Evolutionary conservation across 2,888 invertebrate genomes (phyloP), one percentile per base, ranked within the genome.

Genomic region (Ethmia dodecea): DNA sequence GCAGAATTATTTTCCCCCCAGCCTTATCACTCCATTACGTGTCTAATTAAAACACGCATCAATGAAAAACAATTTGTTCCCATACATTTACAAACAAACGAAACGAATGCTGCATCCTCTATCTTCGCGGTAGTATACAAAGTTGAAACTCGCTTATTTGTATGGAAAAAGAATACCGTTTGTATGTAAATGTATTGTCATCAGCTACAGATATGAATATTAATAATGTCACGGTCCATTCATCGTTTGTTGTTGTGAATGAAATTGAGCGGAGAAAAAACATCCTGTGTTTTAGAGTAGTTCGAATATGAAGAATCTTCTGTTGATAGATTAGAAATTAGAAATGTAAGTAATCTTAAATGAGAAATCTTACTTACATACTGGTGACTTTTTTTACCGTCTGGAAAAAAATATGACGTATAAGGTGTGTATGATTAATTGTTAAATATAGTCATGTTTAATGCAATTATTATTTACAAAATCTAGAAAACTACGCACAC

Each of bases 201-300:
- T 58, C 49, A 49, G 39, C 41, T 45, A 40, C 35, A 37, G 38
- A 42, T 43, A 48, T 48, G 41, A 55, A 47, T 50, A 56, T 58
- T 58, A 58, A 59, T 52, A 48, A 39, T 49, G 51, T 48, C 45
- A 48, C 43, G 47, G 46, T 38, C 43, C 47, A 57, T 59, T 60
- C 45, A 48, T 42, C 41, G 13, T 28, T 42, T 43, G 43, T 42
- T 44, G 40, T 48, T 48, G 42, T 51, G 36, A 34, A 42, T 38
- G 37, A 34, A 37, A 38, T 39, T 29, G 38, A 16, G n/a, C n/a
- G 30, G 13, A 42, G 36, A 40, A 44, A 42, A 40, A 31, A 20
- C 20, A 9, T 13, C 12, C 11, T 26, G 26, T 26, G 6, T 22
- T 22, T 22, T 6, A 22, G 22, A 22, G 8, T n/a, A 5, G 22